Conservation (phyloP, 2,888 invertebrate species). For the Diachrysia chrysitis region DNA sequence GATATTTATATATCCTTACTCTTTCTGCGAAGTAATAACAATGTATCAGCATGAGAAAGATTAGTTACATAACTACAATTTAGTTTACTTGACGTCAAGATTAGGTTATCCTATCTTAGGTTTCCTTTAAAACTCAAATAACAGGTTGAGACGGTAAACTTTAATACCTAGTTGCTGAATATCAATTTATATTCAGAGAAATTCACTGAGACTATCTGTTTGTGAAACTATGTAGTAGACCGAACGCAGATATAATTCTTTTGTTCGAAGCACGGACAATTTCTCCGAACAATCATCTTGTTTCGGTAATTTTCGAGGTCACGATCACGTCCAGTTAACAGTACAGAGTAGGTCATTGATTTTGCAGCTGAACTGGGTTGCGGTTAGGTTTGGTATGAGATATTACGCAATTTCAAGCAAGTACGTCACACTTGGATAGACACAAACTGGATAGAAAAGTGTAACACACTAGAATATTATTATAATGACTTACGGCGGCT, state of each 20-base stretch:
- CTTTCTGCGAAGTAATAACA: constrained; percentile 10
- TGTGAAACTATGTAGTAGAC: constrained; percentile 19
- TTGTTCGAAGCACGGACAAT: constrained; percentile 55
- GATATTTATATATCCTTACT: constrained; percentile 17
- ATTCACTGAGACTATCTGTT: constrained; percentile 17
- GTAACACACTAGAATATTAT: background rate
- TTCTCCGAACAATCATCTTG: constrained; percentile 56
- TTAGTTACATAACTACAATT: constrained; percentile 12
- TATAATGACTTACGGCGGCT: background rate
- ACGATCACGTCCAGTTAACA: constrained; percentile 65
- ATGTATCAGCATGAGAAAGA: constrained; percentile 7
- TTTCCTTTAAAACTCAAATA: background rate
- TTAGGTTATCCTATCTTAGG: too few species aligned
- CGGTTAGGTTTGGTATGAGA: constrained; percentile 41
- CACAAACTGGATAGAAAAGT: constrained; percentile 19
- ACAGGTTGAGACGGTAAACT: background rate
- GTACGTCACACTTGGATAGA: constrained; percentile 51
- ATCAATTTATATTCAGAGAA: constrained; percentile 7
- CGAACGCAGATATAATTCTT: constrained; percentile 30
- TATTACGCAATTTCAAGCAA: constrained; percentile 56
- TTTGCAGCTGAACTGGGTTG: constrained; percentile 55
- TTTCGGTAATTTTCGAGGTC: constrained; percentile 64
- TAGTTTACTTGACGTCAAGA: background rate
- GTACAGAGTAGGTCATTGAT: constrained; percentile 55
- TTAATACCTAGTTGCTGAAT: background rate